A percentile compares a stretch with the other conserved stretches of the same genome.
Evolutionary conservation across 1,140 invertebrate genomes (phyloP).

Genomic region (Anagrus nilaparvatae): DNA sequence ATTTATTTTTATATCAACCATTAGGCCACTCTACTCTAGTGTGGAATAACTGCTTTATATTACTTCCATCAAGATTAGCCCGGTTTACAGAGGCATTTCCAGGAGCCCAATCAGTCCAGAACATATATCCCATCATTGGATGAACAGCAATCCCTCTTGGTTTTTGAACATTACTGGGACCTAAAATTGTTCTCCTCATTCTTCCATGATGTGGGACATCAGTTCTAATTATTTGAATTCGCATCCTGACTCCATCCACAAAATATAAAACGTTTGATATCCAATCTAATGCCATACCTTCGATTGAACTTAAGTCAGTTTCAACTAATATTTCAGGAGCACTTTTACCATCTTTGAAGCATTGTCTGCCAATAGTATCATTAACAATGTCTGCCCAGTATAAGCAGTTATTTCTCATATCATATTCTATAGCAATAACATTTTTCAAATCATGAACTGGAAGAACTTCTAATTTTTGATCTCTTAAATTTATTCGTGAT

Average conservation of each 20-base stretch:
- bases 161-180: conserved; percentile 60
- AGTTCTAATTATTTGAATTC: conserved; percentile 70
- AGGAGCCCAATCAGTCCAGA: conserved; percentile 89
- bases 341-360: conserved; percentile 55
- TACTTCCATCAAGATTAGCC: conserved; percentile 74
- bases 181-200: conserved; percentile 68
- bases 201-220: conserved; percentile 55
- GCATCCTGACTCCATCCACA: conserved; percentile 67
- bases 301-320: conserved; percentile 67
- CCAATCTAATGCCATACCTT: conserved; percentile 91
- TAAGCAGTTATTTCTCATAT: conserved; percentile 73
- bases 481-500: conserved; percentile 57
- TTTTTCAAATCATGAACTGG: conserved; percentile 63
- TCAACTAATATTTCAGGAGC: conserved; percentile 61
- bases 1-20: conserved; percentile 36
- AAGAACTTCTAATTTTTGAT: conserved; percentile 49
- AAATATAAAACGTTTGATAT: conserved; percentile 87
- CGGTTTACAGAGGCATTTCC: conserved; percentile 67
- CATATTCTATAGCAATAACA: conserved; percentile 81
- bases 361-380: conserved; percentile 70
- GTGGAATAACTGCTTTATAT: conserved; percentile 57
- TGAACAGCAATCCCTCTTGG: conserved; percentile 83
- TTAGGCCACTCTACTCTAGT: conserved; percentile 80
- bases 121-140: conserved; percentile 73
- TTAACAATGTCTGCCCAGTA: conserved; percentile 81